A percentile compares a stretch with the other conserved stretches of the same genome.
phyloP scores from a whole-genome alignment of 2,113 vertebrate species.

The Gobius niger region DNA sequence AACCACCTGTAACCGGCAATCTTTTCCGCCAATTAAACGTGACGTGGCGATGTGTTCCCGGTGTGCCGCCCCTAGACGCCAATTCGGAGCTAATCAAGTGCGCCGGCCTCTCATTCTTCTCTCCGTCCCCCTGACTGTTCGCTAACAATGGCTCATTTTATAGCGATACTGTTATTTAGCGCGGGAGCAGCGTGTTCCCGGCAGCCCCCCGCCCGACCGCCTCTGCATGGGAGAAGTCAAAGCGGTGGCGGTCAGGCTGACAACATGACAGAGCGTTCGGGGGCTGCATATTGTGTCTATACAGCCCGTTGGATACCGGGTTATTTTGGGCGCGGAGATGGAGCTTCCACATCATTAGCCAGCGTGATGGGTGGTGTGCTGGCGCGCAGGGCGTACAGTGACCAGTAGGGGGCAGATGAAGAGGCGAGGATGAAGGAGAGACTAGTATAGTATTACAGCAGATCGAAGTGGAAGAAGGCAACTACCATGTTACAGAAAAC shows the following conservation, averaged over 20 bases:
- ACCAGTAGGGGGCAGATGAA: constrained; percentile 34
- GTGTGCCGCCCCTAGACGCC: constrained; percentile 20
- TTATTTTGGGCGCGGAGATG: constrained; percentile 55
- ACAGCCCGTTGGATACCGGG: constrained; percentile 49
- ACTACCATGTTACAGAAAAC: no score
- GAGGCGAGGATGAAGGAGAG: constrained; percentile 28
- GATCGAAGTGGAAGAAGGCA: background rate
- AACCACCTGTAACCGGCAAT: constrained; percentile 17
- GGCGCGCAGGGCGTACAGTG: constrained; percentile 29
- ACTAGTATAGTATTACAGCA: background rate
- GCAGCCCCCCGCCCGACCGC: constrained; percentile 1
- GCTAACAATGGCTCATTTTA: constrained; percentile 35
- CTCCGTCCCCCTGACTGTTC: constrained; percentile 40
- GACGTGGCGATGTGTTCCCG: background rate
- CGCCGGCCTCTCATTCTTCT: constrained; percentile 41
- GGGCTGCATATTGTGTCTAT: constrained; percentile 48
- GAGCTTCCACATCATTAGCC: constrained; percentile 63
- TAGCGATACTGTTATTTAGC: constrained; percentile 30
- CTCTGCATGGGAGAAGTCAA: constrained; percentile 28
- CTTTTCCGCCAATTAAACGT: constrained; percentile 33
- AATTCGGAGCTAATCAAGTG: constrained; percentile 55
- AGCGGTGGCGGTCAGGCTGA: constrained; percentile 28
- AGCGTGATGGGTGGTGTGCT: constrained; percentile 42
- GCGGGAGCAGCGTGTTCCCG: constrained; percentile 23
- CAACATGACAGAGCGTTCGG: constrained; percentile 48